phyloP scores from a whole-genome alignment of 2,113 vertebrate genomes.

The Bujurquina vittata region DNA sequence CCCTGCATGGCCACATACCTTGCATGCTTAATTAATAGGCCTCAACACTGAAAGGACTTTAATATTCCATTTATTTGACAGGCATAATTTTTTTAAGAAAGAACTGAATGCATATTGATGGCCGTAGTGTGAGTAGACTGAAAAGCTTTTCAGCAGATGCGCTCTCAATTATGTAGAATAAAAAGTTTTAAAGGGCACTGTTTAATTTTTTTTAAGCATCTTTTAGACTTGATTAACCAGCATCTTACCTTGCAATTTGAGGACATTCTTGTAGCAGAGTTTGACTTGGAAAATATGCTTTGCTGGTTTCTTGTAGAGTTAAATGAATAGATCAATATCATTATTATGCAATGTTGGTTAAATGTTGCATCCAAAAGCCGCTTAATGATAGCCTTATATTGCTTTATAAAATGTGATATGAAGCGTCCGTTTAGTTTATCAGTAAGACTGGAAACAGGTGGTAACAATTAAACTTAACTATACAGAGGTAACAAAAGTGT shows the following conservation, averaged over 20 bases:
- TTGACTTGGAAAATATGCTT: fast-evolving
- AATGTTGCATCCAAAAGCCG: not conserved
- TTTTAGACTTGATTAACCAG: not conserved
- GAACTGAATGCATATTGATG: constrained; percentile 1
- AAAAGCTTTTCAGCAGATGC: not conserved
- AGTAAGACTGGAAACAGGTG: not conserved
- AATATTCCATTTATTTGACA: not conserved
- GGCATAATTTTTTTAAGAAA: not conserved
- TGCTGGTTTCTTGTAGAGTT: not conserved
- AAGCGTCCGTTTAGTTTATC: not conserved
- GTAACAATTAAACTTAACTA: not conserved
- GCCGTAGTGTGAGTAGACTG: fast-evolving
- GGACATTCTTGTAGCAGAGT: not conserved
- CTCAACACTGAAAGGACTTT: not conserved
- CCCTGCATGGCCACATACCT: not conserved
- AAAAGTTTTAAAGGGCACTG: not conserved
- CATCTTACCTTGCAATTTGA: not conserved
- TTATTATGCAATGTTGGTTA: not conserved
- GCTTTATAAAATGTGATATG: not conserved
- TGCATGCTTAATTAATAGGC: not conserved
- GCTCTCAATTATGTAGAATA: not conserved
- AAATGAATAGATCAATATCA: not conserved
- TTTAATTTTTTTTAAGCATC: not conserved
- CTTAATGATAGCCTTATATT: not conserved
- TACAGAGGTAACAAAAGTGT: not conserved